Evolutionary conservation across 1,140 invertebrate genomes (phyloP), one percentile per base, ranked within the genome.

Genomic region (Megathymus violae): DNA sequence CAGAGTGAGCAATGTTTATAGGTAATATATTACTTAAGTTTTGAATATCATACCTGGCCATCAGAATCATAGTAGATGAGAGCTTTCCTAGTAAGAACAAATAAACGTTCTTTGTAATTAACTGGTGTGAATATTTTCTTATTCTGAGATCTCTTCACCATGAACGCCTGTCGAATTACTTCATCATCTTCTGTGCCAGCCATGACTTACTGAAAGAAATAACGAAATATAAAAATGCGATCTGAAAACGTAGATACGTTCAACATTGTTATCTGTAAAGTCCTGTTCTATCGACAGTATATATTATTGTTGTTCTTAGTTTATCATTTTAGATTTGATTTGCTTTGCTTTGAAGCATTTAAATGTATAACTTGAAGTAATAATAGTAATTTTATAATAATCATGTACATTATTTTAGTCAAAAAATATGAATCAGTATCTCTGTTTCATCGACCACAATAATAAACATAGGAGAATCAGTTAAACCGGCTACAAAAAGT

Each of bases 101-200:
- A 96, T 95, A 95, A 97, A 15, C 96, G 93, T 86, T 95, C 95
- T 82, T 96, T 97, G 82, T 96, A 97, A 83, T 97, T 97, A 31
- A 97, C 94, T 4, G 95, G 94, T 13, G 95, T 96, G 79, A 97
- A 97, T 41, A 95, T 92, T 82, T 96, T 97, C 85, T 97, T 97
- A 86, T 97, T 97, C 82, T 97, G 96, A 1, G 96, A 97, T 50
- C 96, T 92, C 89, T 97, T 97, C 38, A 96, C 93, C 96, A 97
- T 96, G 73, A 95, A 95, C 16, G 95, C 95, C 85, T 95, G 92
- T 69, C 92, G 75, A 80, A 89, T 74, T 65, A 92, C 85, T 62
- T 93, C 92, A 63, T 93, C 92, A 54, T 86, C 84, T 73, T 93
- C 92, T 71, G 91, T 91, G 2, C 81, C 78, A 65, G 92, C 92